These are phyloP conservation scores for Dusona sp. DNA, from an alignment of 2,888 invertebrate species.

Conservation along the genomic window DNA sequence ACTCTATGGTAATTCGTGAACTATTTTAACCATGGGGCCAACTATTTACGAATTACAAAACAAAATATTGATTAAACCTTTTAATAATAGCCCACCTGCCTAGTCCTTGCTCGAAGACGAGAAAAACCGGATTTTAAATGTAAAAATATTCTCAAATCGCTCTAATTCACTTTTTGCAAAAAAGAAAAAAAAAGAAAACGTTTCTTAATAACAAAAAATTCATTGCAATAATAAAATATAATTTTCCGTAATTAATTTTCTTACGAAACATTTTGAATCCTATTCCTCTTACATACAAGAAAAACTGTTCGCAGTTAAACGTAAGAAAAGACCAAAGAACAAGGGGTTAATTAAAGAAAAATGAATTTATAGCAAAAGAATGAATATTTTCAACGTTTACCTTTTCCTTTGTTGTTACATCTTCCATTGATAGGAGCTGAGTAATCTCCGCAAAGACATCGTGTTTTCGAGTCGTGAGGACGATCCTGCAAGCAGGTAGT, in stretches of 20 bases:
- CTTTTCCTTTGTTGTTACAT: constrained; percentile 88
- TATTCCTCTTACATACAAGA: background rate
- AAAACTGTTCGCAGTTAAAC: background rate
- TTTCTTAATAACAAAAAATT: background rate
- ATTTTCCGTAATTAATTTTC: background rate
- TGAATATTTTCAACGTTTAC: constrained; percentile 82
- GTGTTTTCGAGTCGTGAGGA: constrained; percentile 87
- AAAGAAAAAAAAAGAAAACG: background rate
- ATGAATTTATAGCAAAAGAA: background rate
- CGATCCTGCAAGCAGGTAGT: constrained; percentile 88
- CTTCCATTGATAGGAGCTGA: constrained; percentile 88
- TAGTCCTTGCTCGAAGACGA: background rate
- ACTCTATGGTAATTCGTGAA: constrained; percentile 73
- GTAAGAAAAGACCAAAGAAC: background rate
- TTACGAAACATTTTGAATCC: background rate
- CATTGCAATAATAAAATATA: background rate
- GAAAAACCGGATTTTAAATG: background rate
- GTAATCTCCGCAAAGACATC: constrained; percentile 90
- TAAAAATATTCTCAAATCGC: background rate
- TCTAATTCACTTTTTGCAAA: background rate
- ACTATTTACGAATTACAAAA: constrained; percentile 13
- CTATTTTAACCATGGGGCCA: constrained; percentile 18
- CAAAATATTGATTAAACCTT: constrained; percentile 26
- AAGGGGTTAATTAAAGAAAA: background rate
- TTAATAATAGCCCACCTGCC: constrained; percentile 3